phyloP scores from a whole-genome alignment of 2,888 invertebrate genomes.

The Gastrophysa polygoni region DNA sequence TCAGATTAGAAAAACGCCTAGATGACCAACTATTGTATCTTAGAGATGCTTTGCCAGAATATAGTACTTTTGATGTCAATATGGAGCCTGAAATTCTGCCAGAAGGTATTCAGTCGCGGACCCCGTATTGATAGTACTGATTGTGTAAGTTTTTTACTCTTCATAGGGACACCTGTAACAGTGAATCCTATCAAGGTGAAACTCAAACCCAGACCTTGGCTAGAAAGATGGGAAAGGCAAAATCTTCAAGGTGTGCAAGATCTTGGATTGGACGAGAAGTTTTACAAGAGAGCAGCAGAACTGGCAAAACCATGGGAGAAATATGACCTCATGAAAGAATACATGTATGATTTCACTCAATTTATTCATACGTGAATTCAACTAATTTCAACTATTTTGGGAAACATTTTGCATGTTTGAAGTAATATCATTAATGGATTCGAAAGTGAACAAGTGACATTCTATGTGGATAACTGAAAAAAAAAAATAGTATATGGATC shows the following conservation, averaged over 20 bases:
- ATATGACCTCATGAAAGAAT: constrained; percentile 92
- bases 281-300: constrained; percentile 61
- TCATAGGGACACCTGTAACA: constrained; percentile 50
- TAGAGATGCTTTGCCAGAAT: constrained; percentile 87
- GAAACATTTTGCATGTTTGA: no score
- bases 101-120: constrained; percentile 67
- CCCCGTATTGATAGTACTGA: no score
- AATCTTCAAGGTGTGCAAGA: constrained; percentile 73
- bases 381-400: no score
- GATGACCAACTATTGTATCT: constrained; percentile 90
- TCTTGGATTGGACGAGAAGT: constrained; percentile 50
- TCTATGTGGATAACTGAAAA: no score
- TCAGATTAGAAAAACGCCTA: constrained; percentile 89
- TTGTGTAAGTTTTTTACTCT: no score
- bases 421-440: no score
- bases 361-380: no score
- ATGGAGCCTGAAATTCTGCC: constrained; percentile 85
- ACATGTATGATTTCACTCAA: constrained; percentile 71
- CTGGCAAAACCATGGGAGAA: constrained; percentile 81
- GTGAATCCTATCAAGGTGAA: constrained; percentile 63
- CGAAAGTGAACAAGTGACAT: no score
- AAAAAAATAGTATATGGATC: no score
- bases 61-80: constrained; percentile 89
- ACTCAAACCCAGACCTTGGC: constrained; percentile 86
- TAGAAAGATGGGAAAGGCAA: constrained; percentile 85